Evolutionary conservation across 2,797 vertebrate species (phyloP).

Genomic region (Rousettus madagascariensis): DNA sequence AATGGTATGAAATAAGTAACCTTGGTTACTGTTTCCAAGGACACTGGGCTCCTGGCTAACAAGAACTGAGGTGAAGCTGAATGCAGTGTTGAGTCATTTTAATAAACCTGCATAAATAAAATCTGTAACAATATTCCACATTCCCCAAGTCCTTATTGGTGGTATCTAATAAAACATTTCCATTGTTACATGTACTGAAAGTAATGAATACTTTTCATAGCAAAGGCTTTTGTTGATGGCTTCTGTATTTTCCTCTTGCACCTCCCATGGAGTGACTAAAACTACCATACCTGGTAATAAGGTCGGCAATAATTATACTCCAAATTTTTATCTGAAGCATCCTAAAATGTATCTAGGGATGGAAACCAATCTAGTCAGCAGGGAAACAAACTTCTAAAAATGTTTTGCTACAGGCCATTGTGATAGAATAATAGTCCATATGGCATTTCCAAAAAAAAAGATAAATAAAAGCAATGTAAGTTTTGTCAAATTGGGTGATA

Average conservation of each 20-base stretch:
- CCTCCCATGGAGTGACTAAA: background rate
- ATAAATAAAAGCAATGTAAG: background rate
- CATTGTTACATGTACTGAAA: background rate
- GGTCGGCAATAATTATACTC: background rate
- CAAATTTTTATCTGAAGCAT: background rate
- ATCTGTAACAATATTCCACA: background rate
- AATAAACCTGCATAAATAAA: background rate
- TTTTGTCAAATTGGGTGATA: background rate
- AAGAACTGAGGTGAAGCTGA: constrained; percentile 60
- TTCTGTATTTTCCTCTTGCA: background rate
- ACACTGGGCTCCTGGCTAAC: constrained; percentile 78
- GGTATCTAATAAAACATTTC: background rate
- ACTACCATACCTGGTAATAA: background rate
- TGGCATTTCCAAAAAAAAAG: background rate
- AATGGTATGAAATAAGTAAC: constrained; percentile 80
- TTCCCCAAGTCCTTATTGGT: background rate
- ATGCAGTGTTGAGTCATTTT: constrained; percentile 69
- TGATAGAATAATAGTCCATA: background rate
- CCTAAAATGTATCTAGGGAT: background rate
- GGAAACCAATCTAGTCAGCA: background rate
- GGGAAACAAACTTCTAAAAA: background rate
- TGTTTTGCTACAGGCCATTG: background rate
- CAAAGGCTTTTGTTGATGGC: fast-evolving
- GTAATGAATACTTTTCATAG: background rate
- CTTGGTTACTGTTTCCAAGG: constrained; percentile 86